These are phyloP conservation scores for Pteromalus puparum DNA, from an alignment of 1,140 invertebrate genomes.

Conservation along the genomic window DNA sequence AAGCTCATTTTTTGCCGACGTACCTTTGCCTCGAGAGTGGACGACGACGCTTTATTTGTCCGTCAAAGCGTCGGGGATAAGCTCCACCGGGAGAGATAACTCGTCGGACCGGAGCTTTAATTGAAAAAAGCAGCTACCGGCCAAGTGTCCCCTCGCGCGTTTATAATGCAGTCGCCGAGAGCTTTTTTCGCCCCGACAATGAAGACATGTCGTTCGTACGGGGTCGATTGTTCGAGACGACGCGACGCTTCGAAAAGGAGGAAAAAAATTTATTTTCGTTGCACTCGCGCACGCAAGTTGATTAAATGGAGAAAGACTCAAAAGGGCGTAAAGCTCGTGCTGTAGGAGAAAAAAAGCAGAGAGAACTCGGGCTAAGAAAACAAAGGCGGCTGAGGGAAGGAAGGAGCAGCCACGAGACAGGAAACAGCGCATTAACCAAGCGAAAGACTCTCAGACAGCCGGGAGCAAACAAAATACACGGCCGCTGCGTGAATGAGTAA, in stretches of 20 bases:
- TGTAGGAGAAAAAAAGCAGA: not conserved
- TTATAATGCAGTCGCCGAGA: not conserved
- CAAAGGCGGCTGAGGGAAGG: not conserved
- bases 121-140: not conserved
- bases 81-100: not conserved
- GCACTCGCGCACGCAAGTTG: too few relatives aligned
- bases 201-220: not conserved
- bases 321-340: not conserved
- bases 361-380: not conserved
- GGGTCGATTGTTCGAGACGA: too few relatives aligned
- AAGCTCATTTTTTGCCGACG: too few relatives aligned
- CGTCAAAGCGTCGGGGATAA: not conserved
- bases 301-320: not conserved
- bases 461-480: slow-evolving; percentile 28
- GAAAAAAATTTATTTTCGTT: not conserved
- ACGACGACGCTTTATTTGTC: not conserved
- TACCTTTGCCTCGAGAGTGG: not conserved
- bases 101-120: not conserved
- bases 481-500: slow-evolving; percentile 37
- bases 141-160: not conserved
- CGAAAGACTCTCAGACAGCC: not conserved
- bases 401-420: not conserved
- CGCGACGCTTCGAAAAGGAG: too few relatives aligned
- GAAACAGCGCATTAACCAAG: not conserved
- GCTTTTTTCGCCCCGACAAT: not conserved